Conservation (phyloP, 1,140 invertebrate genomes). For the Pinna nobilis region DNA sequence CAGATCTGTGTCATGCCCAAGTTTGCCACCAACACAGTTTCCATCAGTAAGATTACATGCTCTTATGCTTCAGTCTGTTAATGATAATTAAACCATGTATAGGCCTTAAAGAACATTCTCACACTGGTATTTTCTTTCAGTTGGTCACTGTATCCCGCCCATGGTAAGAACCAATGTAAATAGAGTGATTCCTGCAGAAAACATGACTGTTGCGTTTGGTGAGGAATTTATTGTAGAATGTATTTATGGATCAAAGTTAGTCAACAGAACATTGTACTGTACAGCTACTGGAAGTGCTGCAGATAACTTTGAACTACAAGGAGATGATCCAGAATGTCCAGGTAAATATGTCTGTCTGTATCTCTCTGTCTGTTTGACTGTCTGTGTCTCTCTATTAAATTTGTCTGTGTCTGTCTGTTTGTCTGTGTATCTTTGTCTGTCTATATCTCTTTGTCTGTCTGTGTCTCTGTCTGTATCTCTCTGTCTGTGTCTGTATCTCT, state of each 20-base stretch:
- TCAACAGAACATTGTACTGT: slow-evolving; percentile 28
- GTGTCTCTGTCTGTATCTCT: slow-evolving; percentile 17
- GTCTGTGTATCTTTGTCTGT: too few relatives aligned
- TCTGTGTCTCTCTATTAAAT: too few relatives aligned
- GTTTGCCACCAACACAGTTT: too few relatives aligned
- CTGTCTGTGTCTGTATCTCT: slow-evolving; percentile 34
- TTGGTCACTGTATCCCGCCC: slow-evolving; percentile 13
- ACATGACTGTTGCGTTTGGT: background rate
- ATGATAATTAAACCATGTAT: too few relatives aligned
- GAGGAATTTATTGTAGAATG: slow-evolving; percentile 28
- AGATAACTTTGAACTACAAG: background rate
- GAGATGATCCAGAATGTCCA: slow-evolving; percentile 36
- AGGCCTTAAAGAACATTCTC: too few relatives aligned
- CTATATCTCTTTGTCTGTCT: too few relatives aligned
- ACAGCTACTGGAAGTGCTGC: background rate
- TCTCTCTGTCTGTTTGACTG: too few relatives aligned
- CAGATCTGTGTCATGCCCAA: too few relatives aligned
- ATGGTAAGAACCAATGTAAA: background rate
- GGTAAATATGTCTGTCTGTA: slow-evolving; percentile 27
- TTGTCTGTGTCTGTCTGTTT: too few relatives aligned
- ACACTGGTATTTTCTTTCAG: slow-evolving; percentile 25
- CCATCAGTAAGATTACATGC: too few relatives aligned
- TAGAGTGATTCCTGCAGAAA: slow-evolving; percentile 7
- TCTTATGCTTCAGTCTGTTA: too few relatives aligned
- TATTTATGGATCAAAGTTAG: slow-evolving; percentile 23